Evolutionary conservation across 2,113 vertebrate species (phyloP).

Genomic region (Puntigrus tetrazona): DNA sequence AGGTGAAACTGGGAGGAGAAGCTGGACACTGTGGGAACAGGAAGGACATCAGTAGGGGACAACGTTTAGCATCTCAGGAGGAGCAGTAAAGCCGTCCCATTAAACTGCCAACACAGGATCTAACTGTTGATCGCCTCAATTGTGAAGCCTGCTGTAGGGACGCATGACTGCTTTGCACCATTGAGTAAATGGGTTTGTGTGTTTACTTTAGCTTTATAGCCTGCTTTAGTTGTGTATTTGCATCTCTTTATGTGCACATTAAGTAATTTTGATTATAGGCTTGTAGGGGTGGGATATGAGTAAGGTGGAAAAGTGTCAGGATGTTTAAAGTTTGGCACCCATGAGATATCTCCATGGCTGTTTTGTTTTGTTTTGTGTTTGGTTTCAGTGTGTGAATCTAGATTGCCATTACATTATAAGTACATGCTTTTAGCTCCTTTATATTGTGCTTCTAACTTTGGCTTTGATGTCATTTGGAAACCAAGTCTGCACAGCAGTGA

Average conservation of each 20-base stretch:
- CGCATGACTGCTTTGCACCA: slow-evolving; percentile 50
- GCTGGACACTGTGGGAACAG: slow-evolving; percentile 63
- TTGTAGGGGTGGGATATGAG: neutral
- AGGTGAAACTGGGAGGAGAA: slow-evolving; percentile 57
- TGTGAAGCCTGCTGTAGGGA: slow-evolving; percentile 55
- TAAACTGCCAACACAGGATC: slow-evolving; percentile 59
- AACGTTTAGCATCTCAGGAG: slow-evolving; percentile 72
- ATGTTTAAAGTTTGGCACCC: neutral
- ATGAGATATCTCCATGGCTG: neutral
- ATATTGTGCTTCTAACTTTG: neutral
- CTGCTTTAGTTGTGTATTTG: neutral
- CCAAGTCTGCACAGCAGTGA: too few relatives aligned
- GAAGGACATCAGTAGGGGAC: slow-evolving; percentile 59
- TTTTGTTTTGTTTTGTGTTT: neutral
- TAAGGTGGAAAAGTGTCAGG: neutral
- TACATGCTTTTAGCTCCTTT: neutral
- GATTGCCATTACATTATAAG: neutral
- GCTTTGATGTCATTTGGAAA: too few relatives aligned
- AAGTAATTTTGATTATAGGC: neutral
- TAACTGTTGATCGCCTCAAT: slow-evolving; percentile 66
- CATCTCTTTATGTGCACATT: neutral
- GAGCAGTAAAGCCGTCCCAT: slow-evolving; percentile 52
- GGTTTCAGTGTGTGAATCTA: neutral
- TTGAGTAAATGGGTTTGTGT: slow-evolving; percentile 31
- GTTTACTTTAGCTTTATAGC: neutral